Evolutionary conservation across 2,888 invertebrate genomes (phyloP).

Genomic region (Cantharis flavilabris): DNA sequence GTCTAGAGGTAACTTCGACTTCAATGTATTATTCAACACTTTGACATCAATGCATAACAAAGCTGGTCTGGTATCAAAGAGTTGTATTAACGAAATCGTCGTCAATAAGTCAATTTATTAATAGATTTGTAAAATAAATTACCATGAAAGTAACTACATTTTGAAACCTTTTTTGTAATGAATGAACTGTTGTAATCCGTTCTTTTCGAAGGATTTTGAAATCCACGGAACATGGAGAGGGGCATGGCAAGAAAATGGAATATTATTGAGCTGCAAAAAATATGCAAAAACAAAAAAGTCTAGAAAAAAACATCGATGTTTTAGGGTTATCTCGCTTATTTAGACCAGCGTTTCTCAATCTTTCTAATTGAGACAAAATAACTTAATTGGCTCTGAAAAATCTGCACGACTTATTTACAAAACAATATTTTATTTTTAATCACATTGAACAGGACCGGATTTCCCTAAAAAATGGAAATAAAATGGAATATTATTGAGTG

Average conservation of each 20-base stretch:
- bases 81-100: neutral
- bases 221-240: no score
- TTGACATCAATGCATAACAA: neutral
- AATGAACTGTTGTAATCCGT: neutral
- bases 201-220: neutral
- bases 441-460: no score
- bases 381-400: no score
- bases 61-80: neutral
- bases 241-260: no score
- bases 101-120: neutral
- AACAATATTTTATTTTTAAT: no score
- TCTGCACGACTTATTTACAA: no score
- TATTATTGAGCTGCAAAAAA: no score
- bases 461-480: no score
- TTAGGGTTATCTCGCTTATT: neutral
- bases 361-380: neutral
- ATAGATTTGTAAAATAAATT: neutral
- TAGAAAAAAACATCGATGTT: neutral
- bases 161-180: neutral
- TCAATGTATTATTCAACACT: neutral
- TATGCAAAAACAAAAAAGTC: neutral
- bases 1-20: neutral
- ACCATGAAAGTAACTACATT: neutral
- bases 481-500: no score
- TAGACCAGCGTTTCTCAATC: neutral